phyloP scores from a whole-genome alignment of 2,888 invertebrate genomes.

The Itoplectis maculator region DNA sequence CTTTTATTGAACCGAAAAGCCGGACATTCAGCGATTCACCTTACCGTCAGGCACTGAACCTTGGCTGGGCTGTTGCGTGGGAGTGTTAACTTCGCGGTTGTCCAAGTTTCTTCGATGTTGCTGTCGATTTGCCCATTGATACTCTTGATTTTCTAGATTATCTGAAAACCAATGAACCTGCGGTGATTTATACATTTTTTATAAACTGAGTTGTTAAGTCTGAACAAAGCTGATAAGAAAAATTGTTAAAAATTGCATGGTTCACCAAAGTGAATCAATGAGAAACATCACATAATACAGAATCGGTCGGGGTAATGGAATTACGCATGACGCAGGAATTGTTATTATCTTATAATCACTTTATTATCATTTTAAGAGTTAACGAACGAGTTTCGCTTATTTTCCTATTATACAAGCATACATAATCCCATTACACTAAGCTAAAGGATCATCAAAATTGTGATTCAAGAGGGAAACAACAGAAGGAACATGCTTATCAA shows the following conservation, averaged over 20 bases:
- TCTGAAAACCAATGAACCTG: conserved; percentile 52
- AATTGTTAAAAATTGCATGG: not conserved
- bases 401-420: conserved; percentile 69
- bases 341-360: conserved; percentile 37
- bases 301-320: conserved; percentile 73
- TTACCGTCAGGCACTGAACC: conserved; percentile 39
- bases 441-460: conserved; percentile 11
- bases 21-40: not conserved
- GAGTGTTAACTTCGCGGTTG: conserved; percentile 19
- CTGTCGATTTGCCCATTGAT: conserved; percentile 37
- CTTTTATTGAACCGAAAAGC: conserved; percentile 16
- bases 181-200: not conserved
- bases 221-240: not conserved
- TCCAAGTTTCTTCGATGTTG: not conserved
- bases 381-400: conserved; percentile 34
- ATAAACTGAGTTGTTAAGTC: not conserved
- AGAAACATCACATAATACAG: not conserved
- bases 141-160: conserved; percentile 42
- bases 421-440: conserved; percentile 75
- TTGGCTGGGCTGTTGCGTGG: not conserved
- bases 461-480: not conserved
- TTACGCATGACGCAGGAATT: conserved; percentile 71
- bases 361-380: conserved; percentile 49
- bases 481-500: not conserved
- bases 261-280: not conserved